Base-by-base conservation (phyloP, 2,888 invertebrate genomes). In the Diachrysia chrysitis region DNA sequence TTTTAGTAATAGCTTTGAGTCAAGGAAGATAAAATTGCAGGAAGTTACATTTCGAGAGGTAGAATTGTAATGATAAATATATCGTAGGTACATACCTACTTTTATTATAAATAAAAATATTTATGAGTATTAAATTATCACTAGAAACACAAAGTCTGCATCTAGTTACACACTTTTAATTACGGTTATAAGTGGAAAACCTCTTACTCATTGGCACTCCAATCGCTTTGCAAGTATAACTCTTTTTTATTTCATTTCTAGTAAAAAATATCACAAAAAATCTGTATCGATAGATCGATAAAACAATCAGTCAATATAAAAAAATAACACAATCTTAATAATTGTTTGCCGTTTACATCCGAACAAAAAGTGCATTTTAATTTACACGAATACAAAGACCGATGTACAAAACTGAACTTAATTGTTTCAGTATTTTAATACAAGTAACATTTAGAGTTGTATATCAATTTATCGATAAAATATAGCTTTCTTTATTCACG, bases 361-460 rank as follows among this genome's bases (percentile, higher is more conserved):
- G 21, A 48, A 56, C 42, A 66, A 74, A 71, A 67, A 59, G 29
- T 42, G n/a, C 56, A 17, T 56, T 76, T 74, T 63, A 63, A 74
- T 71, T 68, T 59, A 67, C 74, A 76, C 53, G 32, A 62, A 64
- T 68, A 37, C 25, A 35, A 14, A 60, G 69, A 74, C 61, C 56
- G 64, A 55, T 46, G 63, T 71, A 71, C 58, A 63, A 19, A 61
- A 62, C 58, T 54, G 16, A 72, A 72, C 55, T 54, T 61, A 60
- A 58, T 60, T 63, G 35, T 62, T 54, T 48, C 59, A 14, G 23
- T 64, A 64, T 25, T 46, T 63, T 55, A 17, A 62, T 46, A 59
- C 29, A 21, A 55, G 67, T 76, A 58, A 62, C 2, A 59, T 48
- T 64, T 25, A 46, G 29, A 76, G 37, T 67, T 48, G 16, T 46